A percentile compares a stretch with the other conserved stretches of the same genome.
These are phyloP conservation scores for Hetaerina titia DNA, from an alignment of 2,888 invertebrate genomes.

Conservation along the genomic window DNA sequence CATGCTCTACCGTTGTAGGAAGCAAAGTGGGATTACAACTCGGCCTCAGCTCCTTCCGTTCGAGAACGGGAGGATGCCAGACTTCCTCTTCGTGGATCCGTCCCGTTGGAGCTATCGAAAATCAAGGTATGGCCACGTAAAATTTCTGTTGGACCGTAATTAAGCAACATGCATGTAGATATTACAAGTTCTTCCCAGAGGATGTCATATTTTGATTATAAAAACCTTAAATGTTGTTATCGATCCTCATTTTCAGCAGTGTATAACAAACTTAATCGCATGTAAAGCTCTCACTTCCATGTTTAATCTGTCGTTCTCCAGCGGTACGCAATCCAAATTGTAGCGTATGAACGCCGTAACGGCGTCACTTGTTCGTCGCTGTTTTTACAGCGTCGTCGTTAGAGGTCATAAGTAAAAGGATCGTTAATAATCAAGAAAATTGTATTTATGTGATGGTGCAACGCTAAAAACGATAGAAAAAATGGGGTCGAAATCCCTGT, in stretches of 20 bases:
- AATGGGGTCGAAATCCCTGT: slow-evolving; percentile 72
- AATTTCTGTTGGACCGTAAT: neutral
- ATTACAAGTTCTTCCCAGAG: neutral
- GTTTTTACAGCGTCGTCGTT: slow-evolving; percentile 72
- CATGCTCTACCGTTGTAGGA: slow-evolving; percentile 45
- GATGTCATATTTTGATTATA: neutral
- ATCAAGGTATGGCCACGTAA: slow-evolving; percentile 2
- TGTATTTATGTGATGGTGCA: slow-evolving; percentile 69
- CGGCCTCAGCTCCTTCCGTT: slow-evolving; percentile 21
- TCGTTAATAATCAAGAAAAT: slow-evolving; percentile 72
- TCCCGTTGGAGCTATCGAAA: neutral
- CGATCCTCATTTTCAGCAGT: neutral
- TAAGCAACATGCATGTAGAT: neutral
- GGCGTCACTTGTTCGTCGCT: slow-evolving; percentile 71
- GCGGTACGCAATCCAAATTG: slow-evolving; percentile 64
- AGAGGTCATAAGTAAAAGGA: slow-evolving; percentile 72
- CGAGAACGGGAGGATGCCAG: neutral
- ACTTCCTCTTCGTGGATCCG: neutral
- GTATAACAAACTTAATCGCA: neutral
- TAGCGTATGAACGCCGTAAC: slow-evolving; percentile 67
- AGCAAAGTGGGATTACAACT: neutral
- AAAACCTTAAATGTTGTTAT: neutral
- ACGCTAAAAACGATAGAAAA: slow-evolving; percentile 68
- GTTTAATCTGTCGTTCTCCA: slow-evolving; percentile 53
- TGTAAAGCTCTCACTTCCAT: slow-evolving; percentile 20